Percentiles rank a stretch among this genome's conserved stretches.
Conservation (phyloP, 2,113 vertebrate genomes). For the Cynopterus brachyotis region DNA sequence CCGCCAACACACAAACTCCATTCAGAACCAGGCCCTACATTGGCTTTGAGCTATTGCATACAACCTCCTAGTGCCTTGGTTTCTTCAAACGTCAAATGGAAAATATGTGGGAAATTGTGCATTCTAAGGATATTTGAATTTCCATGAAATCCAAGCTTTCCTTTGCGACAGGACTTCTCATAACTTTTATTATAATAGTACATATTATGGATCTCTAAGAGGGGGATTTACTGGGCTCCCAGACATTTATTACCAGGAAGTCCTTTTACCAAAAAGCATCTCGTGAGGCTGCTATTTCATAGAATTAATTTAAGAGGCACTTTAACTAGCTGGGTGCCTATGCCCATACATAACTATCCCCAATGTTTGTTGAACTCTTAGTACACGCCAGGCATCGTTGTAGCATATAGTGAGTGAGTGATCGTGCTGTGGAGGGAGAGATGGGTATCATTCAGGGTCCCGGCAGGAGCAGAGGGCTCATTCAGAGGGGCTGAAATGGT, state of each 20-base stretch:
- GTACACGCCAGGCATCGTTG: rapidly evolving
- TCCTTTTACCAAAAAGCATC: background rate
- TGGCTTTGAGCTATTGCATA: background rate
- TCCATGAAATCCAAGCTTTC: background rate
- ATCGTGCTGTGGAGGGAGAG: background rate
- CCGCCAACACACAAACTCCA: background rate
- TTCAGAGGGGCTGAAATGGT: background rate
- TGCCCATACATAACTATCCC: background rate
- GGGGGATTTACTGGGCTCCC: background rate
- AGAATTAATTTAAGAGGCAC: background rate
- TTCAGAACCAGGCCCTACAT: background rate
- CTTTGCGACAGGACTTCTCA: background rate
- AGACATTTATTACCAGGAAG: background rate
- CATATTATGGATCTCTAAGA: background rate
- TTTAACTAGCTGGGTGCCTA: background rate
- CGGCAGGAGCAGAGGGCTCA: background rate
- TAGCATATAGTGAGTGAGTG: background rate
- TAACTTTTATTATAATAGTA: background rate
- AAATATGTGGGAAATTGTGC: background rate
- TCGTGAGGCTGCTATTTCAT: background rate
- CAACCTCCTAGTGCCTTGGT: background rate
- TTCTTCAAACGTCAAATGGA: background rate
- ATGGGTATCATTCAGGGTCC: no score
- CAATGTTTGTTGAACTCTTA: background rate
- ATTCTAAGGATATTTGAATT: background rate